Evolutionary conservation across 2,113 vertebrate species (phyloP).

Genomic region (Stercorarius parasiticus): DNA sequence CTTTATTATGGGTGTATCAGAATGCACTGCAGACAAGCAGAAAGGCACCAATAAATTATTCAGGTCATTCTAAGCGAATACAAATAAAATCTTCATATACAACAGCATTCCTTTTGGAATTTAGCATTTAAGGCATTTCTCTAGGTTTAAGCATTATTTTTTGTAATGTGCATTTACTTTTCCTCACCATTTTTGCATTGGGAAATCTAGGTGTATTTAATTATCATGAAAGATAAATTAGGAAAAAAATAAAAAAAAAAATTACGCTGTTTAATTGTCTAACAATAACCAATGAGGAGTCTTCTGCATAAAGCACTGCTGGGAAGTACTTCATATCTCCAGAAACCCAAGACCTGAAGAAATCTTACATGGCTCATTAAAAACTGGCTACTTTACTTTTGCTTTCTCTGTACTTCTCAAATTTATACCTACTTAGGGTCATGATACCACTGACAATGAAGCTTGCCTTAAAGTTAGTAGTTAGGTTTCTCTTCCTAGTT

Average conservation of each 20-base stretch:
- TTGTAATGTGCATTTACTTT: neutral
- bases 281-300: neutral
- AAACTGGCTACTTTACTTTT: neutral
- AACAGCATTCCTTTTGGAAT: neutral
- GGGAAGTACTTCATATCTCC: neutral
- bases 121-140: neutral
- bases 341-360: neutral
- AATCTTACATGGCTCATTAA: neutral
- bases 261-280: neutral
- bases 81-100: conserved; percentile 1
- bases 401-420: neutral
- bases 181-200: neutral
- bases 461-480: neutral
- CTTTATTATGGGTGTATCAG: neutral
- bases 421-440: neutral
- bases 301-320: neutral
- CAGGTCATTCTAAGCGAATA: neutral
- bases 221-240: neutral
- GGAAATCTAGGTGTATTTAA: neutral
- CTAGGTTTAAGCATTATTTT: neutral
- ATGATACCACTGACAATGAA: neutral
- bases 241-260: too few species aligned
- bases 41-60: conserved; percentile 33
- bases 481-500: neutral
- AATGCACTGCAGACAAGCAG: conserved; percentile 1